phyloP scores from a whole-genome alignment of 2,113 vertebrate genomes.

The Scytalopus superciliaris region DNA sequence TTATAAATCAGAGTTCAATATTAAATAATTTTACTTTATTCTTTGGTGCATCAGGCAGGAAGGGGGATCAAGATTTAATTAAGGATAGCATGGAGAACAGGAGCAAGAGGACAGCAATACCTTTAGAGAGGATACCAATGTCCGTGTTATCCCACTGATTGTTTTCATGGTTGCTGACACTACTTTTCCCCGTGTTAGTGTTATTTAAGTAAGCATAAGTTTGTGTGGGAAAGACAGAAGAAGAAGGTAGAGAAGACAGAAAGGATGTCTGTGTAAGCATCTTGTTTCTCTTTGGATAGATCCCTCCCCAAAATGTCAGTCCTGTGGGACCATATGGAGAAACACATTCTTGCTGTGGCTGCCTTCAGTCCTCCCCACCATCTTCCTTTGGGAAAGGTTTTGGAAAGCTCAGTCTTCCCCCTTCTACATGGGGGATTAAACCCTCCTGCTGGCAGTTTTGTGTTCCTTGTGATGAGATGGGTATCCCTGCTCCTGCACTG shows the following conservation, averaged over 20 bases:
- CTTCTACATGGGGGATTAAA: neutral
- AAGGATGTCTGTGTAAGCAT: neutral
- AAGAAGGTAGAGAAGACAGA: neutral
- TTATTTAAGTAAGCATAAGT: neutral
- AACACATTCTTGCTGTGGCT: neutral
- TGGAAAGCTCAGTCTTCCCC: neutral
- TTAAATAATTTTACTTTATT: neutral
- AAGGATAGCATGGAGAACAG: neutral
- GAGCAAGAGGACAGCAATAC: neutral
- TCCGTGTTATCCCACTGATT: neutral
- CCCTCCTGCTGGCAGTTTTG: fast-evolving
- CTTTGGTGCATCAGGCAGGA: neutral
- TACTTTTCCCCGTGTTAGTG: neutral
- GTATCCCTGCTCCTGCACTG: neutral
- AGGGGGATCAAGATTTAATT: neutral
- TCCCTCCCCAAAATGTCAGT: neutral
- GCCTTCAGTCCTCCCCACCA: neutral
- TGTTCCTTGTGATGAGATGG: neutral
- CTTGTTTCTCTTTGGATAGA: neutral
- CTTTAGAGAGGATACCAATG: neutral
- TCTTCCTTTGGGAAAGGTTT: neutral
- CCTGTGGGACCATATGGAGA: neutral
- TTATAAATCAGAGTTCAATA: neutral
- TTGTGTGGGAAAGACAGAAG: neutral
- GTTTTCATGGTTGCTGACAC: neutral